These are phyloP conservation scores for Xiphorhynchus erythropygius DNA, from an alignment of 2,797 vertebrate species.

Conservation along the genomic window DNA sequence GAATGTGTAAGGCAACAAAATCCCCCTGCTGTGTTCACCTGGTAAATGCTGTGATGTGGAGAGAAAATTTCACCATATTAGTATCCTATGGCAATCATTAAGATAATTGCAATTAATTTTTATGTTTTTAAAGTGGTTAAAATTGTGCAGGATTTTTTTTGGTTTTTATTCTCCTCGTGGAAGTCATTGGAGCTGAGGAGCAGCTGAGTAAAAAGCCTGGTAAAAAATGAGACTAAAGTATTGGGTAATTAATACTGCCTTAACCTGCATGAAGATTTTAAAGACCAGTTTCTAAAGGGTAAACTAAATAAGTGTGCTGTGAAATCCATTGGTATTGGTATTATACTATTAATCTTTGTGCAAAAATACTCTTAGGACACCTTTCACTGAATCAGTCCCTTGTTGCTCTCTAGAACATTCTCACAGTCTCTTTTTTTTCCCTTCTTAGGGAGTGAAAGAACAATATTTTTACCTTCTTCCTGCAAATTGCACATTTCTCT, in stretches of 20 bases:
- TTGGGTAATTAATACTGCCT: background rate
- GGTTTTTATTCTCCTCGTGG: background rate
- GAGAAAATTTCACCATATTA: background rate
- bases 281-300: background rate
- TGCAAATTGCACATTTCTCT: background rate
- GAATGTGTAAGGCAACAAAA: background rate
- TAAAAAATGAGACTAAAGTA: background rate
- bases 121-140: background rate
- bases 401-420: background rate
- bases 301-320: background rate
- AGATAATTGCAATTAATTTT: background rate
- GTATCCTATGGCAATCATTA: background rate
- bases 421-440: background rate
- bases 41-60: conserved; percentile 11
- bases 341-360: background rate
- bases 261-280: background rate
- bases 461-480: background rate
- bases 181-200: too few relatives aligned
- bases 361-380: background rate
- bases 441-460: background rate
- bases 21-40: background rate
- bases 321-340: background rate
- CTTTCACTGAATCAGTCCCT: background rate
- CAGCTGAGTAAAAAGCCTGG: background rate
- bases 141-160: background rate